Evolutionary conservation across 2,888 invertebrate species (phyloP).

Genomic region (Brenthis ino): DNA sequence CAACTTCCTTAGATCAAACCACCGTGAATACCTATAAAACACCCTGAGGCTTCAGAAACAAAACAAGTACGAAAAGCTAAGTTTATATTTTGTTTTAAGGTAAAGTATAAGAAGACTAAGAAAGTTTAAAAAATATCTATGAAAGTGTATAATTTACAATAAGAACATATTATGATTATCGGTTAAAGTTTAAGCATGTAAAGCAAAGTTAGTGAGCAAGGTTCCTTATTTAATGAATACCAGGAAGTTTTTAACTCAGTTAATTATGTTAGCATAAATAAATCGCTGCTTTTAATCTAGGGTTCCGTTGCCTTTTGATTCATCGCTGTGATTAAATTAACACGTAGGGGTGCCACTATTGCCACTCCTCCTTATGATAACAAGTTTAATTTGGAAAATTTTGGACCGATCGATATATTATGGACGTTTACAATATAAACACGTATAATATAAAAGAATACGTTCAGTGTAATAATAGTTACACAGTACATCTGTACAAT

Average conservation of each 20-base stretch:
- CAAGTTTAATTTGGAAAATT: neutral
- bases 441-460: neutral
- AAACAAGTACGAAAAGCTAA: too few species aligned
- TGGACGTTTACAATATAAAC: too few species aligned
- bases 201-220: conserved; percentile 9
- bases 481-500: too few species aligned
- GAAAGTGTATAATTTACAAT: too few species aligned
- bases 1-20: too few species aligned
- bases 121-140: too few species aligned
- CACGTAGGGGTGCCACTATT: conserved; percentile 12
- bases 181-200: neutral
- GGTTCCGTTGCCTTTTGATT: conserved; percentile 26
- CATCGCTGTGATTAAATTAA: conserved; percentile 27
- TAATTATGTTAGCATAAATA: conserved; percentile 28
- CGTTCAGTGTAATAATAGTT: neutral
- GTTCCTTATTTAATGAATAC: conserved; percentile 21
- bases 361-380: conserved; percentile 5
- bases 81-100: too few species aligned
- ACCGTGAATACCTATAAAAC: too few species aligned
- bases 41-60: too few species aligned
- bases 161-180: neutral
- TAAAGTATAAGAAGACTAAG: too few species aligned
- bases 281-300: conserved; percentile 22
- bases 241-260: conserved; percentile 20
- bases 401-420: neutral